phyloP scores from a whole-genome alignment of 2,888 invertebrate genomes.

The Atherix ibis region DNA sequence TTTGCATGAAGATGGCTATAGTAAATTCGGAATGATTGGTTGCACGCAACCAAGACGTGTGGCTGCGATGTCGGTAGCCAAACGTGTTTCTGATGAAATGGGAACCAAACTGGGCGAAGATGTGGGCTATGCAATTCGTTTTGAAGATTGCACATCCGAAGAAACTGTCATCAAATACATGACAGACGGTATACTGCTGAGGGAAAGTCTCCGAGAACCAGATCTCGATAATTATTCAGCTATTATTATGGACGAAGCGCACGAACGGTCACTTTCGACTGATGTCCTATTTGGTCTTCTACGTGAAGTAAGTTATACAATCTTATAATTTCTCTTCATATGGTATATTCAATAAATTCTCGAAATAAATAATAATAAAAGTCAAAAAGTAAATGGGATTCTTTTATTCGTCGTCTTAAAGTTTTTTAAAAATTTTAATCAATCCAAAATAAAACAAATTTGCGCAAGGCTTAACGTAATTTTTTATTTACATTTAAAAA shows the following conservation, averaged over 20 bases:
- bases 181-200: conserved; percentile 96
- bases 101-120: conserved; percentile 73
- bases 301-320: conserved; percentile 63
- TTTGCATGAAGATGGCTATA: conserved; percentile 92
- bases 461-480: too few species aligned
- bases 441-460: too few species aligned
- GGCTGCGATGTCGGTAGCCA: conserved; percentile 99
- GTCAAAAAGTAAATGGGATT: too few species aligned
- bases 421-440: too few species aligned
- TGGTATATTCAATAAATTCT: too few species aligned
- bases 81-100: conserved; percentile 98
- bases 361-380: too few species aligned
- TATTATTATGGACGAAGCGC: conserved; percentile 99
- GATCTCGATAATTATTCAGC: conserved; percentile 96
- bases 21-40: conserved; percentile 82
- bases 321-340: too few species aligned
- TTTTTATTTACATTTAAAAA: too few species aligned
- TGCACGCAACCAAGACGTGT: conserved; percentile 97
- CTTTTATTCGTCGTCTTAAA: too few species aligned
- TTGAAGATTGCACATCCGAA: conserved; percentile 96
- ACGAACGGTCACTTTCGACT: conserved; percentile 93
- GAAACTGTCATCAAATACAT: conserved; percentile 93
- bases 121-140: conserved; percentile 97
- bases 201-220: conserved; percentile 90
- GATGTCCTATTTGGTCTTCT: conserved; percentile 95